phyloP scores from a whole-genome alignment of 2,888 invertebrate genomes.

The Plutella xylostella region DNA sequence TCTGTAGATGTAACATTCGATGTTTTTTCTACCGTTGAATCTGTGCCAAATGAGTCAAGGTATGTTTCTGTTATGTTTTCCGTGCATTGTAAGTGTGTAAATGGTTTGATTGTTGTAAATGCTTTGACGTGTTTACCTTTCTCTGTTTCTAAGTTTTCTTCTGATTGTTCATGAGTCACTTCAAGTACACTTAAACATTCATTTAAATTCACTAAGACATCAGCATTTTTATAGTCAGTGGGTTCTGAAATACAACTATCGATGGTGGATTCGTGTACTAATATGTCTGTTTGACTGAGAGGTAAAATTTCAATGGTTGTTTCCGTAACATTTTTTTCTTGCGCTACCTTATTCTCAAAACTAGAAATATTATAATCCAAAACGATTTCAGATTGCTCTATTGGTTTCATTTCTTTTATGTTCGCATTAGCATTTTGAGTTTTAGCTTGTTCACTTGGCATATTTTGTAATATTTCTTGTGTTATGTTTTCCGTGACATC shows the following conservation, averaged over 20 bases:
- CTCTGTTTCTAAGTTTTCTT: conserved; percentile 27
- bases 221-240: conserved; percentile 28
- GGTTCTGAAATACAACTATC: conserved; percentile 26
- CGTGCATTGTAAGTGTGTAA: conserved; percentile 46
- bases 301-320: conserved; percentile 31
- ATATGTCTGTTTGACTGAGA: conserved; percentile 32
- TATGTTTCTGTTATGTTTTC: conserved; percentile 42
- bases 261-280: conserved; percentile 39
- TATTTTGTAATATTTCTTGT: conserved; percentile 53
- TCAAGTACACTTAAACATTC: conserved; percentile 46
- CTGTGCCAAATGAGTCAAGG: conserved; percentile 32
- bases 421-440: conserved; percentile 44
- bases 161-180: conserved; percentile 39
- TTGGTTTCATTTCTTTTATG: conserved; percentile 33
- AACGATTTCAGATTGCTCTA: conserved; percentile 41
- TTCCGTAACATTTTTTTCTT: conserved; percentile 25
- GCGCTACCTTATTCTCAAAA: conserved; percentile 16
- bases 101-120: conserved; percentile 36
- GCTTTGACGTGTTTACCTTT: conserved; percentile 33
- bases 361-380: conserved; percentile 30
- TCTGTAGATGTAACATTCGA: conserved; percentile 36
- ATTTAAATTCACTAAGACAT: conserved; percentile 29
- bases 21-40: conserved; percentile 28
- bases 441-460: conserved; percentile 38
- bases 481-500: conserved; percentile 33